These are phyloP conservation scores for Nothocercus nigrocapillus DNA, from an alignment of 2,113 vertebrate genomes.

Conservation along the genomic window DNA sequence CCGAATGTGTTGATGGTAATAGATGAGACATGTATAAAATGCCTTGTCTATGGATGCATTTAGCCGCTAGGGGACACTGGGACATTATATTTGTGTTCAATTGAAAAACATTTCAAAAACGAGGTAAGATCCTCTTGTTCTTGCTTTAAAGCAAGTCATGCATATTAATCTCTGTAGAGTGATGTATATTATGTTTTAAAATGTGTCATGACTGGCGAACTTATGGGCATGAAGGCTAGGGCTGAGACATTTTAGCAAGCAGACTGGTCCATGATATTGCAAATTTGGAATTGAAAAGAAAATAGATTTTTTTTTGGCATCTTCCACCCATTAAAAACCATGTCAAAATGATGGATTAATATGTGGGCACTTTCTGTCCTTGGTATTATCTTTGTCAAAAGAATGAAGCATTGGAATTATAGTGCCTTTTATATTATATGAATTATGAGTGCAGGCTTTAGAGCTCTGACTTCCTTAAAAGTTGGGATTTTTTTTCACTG, in stretches of 20 bases:
- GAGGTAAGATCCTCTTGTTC: neutral
- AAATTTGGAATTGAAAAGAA: slow-evolving; percentile 70
- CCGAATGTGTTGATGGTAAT: neutral
- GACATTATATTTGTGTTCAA: slow-evolving; percentile 62
- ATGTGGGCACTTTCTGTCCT: slow-evolving; percentile 77
- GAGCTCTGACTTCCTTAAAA: neutral
- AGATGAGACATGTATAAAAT: neutral
- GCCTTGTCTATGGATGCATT: neutral
- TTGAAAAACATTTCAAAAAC: neutral
- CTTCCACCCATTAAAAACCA: slow-evolving; percentile 78
- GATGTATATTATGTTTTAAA: neutral
- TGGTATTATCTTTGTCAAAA: slow-evolving; percentile 71
- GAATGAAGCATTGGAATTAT: slow-evolving; percentile 64
- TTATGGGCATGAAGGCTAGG: neutral
- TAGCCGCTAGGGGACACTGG: slow-evolving; percentile 78
- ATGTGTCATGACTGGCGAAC: neutral
- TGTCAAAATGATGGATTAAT: slow-evolving; percentile 82
- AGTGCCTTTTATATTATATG: slow-evolving; percentile 52
- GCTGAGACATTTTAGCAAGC: slow-evolving; percentile 43
- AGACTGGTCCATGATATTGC: slow-evolving; percentile 51
- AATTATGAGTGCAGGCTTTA: slow-evolving; percentile 43
- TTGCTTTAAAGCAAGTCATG: neutral
- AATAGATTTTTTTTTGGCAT: slow-evolving; percentile 79
- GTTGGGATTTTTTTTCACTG: neutral
- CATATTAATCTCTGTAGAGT: neutral